Conservation (phyloP, 2,888 invertebrate species). For the Heliconius ismenius region DNA sequence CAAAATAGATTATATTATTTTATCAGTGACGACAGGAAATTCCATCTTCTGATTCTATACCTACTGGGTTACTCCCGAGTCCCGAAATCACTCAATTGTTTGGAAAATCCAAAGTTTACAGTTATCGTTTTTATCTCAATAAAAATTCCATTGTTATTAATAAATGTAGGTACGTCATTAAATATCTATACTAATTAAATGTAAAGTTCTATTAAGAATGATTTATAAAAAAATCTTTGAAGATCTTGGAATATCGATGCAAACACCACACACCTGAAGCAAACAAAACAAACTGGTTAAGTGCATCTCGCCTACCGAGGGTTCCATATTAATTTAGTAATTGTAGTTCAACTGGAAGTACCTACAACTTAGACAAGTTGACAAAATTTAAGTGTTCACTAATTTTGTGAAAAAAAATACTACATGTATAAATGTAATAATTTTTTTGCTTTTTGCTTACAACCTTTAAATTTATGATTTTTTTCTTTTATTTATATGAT, state of each 20-base stretch:
- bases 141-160: not conserved
- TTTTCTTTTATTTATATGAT: too few species aligned
- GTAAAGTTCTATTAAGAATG: not conserved
- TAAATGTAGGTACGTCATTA: not conserved
- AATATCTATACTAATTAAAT: not conserved
- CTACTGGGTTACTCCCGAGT: slow-evolving; percentile 14
- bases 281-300: too few species aligned
- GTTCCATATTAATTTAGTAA: too few species aligned
- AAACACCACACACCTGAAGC: not conserved
- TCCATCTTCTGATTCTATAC: not conserved
- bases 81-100: not conserved
- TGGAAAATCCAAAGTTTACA: slow-evolving; percentile 8
- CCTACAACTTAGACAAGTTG: too few species aligned
- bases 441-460: too few species aligned
- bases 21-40: slow-evolving; percentile 18
- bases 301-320: too few species aligned
- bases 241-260: not conserved
- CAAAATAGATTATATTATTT: not conserved
- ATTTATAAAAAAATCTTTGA: not conserved
- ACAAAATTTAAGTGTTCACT: too few species aligned
- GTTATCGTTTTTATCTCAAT: not conserved
- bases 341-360: too few species aligned
- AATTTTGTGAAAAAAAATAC: too few species aligned
- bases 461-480: too few species aligned
- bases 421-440: too few species aligned